Evolutionary conservation across 2,113 vertebrate genomes (phyloP), one percentile per base, ranked within the genome.

Genomic region (Cyprinodon tularosa): DNA sequence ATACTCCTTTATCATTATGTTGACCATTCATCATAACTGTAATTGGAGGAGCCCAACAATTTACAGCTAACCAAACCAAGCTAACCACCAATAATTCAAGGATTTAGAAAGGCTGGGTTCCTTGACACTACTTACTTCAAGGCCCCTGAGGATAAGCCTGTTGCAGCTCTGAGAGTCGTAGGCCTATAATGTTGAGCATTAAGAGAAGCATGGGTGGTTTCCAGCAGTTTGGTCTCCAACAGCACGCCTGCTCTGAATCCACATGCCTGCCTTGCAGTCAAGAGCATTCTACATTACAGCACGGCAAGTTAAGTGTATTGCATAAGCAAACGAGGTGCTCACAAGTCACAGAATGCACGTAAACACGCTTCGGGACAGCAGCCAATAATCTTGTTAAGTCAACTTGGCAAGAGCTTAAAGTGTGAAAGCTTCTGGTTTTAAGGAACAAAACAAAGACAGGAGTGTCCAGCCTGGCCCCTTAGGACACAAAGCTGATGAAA

Each of bases 381-480:
- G 74, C 71, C 78, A 68, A 9, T 84, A 76, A 87, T 87, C 83
- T 78, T 10, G 65, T 81, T 89, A 79, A 88, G 85, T 85, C 77
- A 84, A 71, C 9, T 83, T 80, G 81, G 77, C 72, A 77, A 76
- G 63, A 65, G 47, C 42, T 63, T 74, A 72, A 85, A 76, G 83
- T 83, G 71, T 48, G 74, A 81, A 79, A 66, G 57, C 85, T 76
- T 53, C 75, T 71, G 47, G 42, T 72, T 72, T 60, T 59, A 50
- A 72, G 72, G 47, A 80, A 53, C 63, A 14, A 66, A 20, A 50
- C 36, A 57, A 84, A 78, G 71, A 82, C 79, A 77, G 57, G 61
- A 60, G 57, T 37, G 38, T 59, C 47, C 39, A 61, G 61, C 40
- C 14, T 57, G 68, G 44, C 12, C 36, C 29, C 45, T 69, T 40